phyloP scores from a whole-genome alignment of 2,113 vertebrate species.

The Nibea albiflora region DNA sequence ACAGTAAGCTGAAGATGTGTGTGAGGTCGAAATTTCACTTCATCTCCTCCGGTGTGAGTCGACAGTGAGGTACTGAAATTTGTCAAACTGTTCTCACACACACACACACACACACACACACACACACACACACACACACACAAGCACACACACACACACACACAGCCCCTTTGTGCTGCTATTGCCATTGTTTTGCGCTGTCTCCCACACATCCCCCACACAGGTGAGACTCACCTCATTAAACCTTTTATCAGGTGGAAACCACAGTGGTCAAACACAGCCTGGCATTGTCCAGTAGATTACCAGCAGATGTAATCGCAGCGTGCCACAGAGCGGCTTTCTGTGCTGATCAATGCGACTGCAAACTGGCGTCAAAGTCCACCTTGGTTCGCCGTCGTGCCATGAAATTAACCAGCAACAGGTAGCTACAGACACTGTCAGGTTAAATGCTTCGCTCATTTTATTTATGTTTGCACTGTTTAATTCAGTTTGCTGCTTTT shows the following conservation, averaged over 20 bases:
- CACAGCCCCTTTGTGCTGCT: background rate
- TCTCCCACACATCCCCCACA: conserved; percentile 31
- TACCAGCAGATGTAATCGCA: conserved; percentile 42
- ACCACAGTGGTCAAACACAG: conserved; percentile 44
- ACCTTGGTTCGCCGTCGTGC: background rate
- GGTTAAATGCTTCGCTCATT: background rate
- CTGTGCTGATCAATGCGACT: background rate
- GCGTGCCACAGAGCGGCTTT: background rate
- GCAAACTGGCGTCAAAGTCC: conserved; percentile 1
- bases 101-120: background rate
- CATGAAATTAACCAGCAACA: too few relatives aligned
- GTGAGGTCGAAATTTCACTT: background rate
- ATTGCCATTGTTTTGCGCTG: conserved; percentile 20
- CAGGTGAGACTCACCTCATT: conserved; percentile 22
- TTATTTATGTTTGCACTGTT: background rate
- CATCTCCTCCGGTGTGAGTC: background rate
- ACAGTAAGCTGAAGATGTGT: too few relatives aligned
- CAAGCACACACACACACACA: background rate
- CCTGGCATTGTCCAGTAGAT: conserved; percentile 3
- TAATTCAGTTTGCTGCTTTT: too few relatives aligned
- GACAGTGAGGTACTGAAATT: background rate
- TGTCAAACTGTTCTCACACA: background rate
- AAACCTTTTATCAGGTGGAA: conserved; percentile 49
- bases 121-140: background rate
- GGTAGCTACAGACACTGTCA: background rate